Percentiles rank a stretch among this genome's conserved stretches.
Conservation (phyloP, 2,888 invertebrate species). For the Dromius quadrimaculatus region DNA sequence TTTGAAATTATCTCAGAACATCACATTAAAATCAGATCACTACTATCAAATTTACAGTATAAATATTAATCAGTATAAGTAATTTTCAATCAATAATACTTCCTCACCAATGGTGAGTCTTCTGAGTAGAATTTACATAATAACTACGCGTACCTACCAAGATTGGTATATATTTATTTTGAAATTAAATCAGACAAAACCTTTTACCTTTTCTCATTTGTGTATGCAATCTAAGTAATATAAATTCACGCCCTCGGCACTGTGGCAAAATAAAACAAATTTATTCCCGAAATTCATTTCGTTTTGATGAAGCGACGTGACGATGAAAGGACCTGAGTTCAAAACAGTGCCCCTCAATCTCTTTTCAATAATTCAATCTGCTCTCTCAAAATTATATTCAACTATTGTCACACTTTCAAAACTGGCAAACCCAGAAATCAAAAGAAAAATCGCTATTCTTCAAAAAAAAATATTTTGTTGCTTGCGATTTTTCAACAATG, state of each 20-base stretch:
- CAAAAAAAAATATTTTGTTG: no score
- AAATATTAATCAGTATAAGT: constrained; percentile 22
- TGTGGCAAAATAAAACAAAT: constrained; percentile 30
- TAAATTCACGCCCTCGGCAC: constrained; percentile 27
- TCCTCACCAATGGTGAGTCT: background rate
- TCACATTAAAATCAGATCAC: background rate
- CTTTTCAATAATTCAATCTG: background rate
- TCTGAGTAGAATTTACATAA: constrained; percentile 5
- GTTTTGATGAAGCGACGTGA: constrained; percentile 16
- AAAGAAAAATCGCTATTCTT: no score
- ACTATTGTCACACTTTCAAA: no score
- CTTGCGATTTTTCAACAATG: no score
- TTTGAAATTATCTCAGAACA: constrained; percentile 5
- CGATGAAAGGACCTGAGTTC: no score
- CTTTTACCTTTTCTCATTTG: constrained; percentile 31
- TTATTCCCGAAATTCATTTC: constrained; percentile 38
- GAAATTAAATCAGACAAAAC: constrained; percentile 36
- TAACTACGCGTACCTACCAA: background rate
- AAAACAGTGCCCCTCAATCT: no score
- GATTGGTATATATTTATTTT: constrained; percentile 38
- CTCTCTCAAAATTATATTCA: no score
- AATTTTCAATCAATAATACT: constrained; percentile 7
- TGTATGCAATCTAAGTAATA: constrained; percentile 37
- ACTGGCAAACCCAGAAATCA: no score
- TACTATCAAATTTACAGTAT: background rate